Percentiles rank a stretch among this genome's conserved stretches.
Conservation (phyloP, 1,140 invertebrate species). For the Paralvinella palmiformis region DNA sequence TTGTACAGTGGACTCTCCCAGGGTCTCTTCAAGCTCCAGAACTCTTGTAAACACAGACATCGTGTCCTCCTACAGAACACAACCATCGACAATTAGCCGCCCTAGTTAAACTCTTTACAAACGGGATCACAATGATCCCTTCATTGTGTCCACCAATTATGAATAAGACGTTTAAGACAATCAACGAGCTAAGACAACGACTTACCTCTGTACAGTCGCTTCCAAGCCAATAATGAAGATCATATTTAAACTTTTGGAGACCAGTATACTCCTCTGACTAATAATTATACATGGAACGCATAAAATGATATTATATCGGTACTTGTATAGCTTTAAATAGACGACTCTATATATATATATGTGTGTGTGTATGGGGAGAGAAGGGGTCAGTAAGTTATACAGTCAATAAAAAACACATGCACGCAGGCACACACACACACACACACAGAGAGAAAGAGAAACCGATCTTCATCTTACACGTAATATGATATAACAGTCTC, state of each 20-base stretch:
- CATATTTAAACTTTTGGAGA: constrained; percentile 62
- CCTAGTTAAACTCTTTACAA: background rate
- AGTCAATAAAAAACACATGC: background rate
- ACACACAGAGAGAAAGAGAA: no score
- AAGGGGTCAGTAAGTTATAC: background rate
- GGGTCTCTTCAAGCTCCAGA: no score
- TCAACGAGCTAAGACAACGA: constrained; percentile 4
- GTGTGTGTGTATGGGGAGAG: background rate
- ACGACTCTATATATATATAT: background rate
- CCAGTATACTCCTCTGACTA: constrained; percentile 29
- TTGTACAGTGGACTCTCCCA: no score
- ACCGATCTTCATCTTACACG: constrained; percentile 54
- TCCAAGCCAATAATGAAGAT: constrained; percentile 90
- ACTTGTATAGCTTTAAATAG: background rate
- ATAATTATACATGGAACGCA: background rate
- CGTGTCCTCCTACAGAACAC: background rate
- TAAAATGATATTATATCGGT: background rate
- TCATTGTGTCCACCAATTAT: background rate
- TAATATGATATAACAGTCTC: constrained; percentile 79
- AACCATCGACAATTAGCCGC: background rate
- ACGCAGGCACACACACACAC: no score
- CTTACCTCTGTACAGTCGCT: constrained; percentile 63
- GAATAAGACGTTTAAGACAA: background rate
- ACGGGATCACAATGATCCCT: background rate
- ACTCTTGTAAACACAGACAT: background rate